Evolutionary conservation across 2,888 invertebrate genomes (phyloP), one percentile per base, ranked within the genome.

Genomic region (Ectemnius continuus): DNA sequence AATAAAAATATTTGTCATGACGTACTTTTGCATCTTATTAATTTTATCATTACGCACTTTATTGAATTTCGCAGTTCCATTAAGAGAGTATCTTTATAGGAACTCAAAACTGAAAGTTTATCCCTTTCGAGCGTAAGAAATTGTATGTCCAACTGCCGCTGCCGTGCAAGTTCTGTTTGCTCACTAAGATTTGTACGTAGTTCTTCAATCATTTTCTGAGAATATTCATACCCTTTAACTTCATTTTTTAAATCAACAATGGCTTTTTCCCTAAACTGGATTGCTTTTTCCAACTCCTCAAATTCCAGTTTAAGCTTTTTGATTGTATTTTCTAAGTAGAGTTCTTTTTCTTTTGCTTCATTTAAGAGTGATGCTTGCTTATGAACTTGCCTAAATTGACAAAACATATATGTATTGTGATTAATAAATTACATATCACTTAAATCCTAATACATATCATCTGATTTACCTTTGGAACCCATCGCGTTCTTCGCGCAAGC

Each of bases 101-200:
- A 76, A 16, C 80, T 84, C 20, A 88, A 71, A 47, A 80, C 78
- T 1, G 79, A 70, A 6, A 87, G 67, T 67, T 88, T 88, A 3
- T 88, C 85, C 61, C 80, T 87, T 61, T 88, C 88, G 5, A 88
- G 71, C 28, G 73, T 84, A 47, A 88, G 48, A 69, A 78, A 84
- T 62, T 88, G 82, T 11, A 69, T 67, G 28, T 86, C 84, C 69
- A 86, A 73, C 46, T 75, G 72, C 57, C 79, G 75, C 28, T 87
- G 82, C 16, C 81, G 79, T 4, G 81, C 78, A 2, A 83, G 66
- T 66, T 88, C 84, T 0, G 70, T 81, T 70, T 86, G 83, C 46
- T 87, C 81, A 47, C 67, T 74, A 0, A 87, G 69, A 45, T 84
- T 82, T 18, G 67, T 60, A 67, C 75, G 76, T 26, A 88, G 75